Evolutionary conservation across 2,888 invertebrate genomes (phyloP).

Genomic region (Onchidella celtica): DNA sequence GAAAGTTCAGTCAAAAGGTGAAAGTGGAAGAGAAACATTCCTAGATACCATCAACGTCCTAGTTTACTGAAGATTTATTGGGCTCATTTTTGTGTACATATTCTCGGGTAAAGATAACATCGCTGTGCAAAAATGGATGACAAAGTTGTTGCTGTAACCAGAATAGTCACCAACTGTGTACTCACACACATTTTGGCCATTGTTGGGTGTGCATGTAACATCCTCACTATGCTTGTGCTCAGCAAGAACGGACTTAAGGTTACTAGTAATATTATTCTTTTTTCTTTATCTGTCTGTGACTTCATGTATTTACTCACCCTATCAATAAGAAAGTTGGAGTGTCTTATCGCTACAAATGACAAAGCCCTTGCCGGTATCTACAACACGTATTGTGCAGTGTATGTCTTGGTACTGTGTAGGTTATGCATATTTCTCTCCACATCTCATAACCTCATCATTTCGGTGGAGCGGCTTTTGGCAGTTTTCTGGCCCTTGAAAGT

Average conservation of each 20-base stretch:
- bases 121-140: too few relatives aligned
- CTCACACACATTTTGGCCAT: not conserved
- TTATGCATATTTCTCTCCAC: not conserved
- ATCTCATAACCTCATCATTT: not conserved
- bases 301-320: not conserved
- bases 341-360: slow-evolving; percentile 4
- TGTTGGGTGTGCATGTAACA: not conserved
- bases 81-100: too few relatives aligned
- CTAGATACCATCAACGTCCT: too few relatives aligned
- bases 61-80: too few relatives aligned
- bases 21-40: too few relatives aligned
- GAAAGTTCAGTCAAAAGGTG: too few relatives aligned
- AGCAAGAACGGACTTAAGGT: not conserved
- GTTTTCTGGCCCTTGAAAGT: slow-evolving; percentile 14
- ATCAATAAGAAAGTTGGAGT: not conserved
- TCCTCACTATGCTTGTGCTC: not conserved
- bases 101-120: too few relatives aligned
- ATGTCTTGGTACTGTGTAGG: not conserved
- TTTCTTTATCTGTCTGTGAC: slow-evolving; percentile 7
- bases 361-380: not conserved
- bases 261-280: not conserved
- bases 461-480: slow-evolving; percentile 9
- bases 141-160: too few relatives aligned
- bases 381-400: not conserved
- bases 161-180: not conserved